phyloP scores from a whole-genome alignment of 2,888 invertebrate genomes.

The Kuschelorhynchus macadamiae region DNA sequence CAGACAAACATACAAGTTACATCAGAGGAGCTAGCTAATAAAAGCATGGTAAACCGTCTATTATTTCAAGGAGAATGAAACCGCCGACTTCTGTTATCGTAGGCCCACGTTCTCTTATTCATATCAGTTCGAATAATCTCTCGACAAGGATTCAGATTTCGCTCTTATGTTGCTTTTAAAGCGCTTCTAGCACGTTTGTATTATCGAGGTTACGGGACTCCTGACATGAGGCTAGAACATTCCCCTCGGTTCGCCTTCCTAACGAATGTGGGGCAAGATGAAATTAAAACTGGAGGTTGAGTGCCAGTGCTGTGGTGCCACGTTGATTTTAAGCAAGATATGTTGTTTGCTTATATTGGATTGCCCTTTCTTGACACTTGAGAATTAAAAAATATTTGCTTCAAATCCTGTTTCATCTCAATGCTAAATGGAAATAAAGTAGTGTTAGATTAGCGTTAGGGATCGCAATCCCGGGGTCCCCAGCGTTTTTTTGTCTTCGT shows the following conservation, averaged over 20 bases:
- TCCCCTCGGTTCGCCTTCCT: constrained; percentile 69
- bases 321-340: neutral
- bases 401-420: no score
- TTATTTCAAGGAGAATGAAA: neutral
- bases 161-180: no score
- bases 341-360: neutral
- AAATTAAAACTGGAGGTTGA: constrained; percentile 72
- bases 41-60: no score
- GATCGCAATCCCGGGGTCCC: no score
- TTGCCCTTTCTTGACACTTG: no score
- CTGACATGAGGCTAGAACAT: constrained; percentile 73
- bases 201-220: constrained; percentile 67
- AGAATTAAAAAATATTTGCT: no score
- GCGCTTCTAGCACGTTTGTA: constrained; percentile 5
- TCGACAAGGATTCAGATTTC: constrained; percentile 35
- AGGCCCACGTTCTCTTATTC: constrained; percentile 57
- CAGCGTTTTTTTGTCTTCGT: no score
- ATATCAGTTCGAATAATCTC: constrained; percentile 63
- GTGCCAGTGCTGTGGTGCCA: constrained; percentile 49
- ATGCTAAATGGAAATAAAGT: no score
- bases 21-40: no score
- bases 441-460: no score
- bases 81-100: constrained; percentile 17
- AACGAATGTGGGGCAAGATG: constrained; percentile 77
- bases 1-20: no score